Evolutionary conservation across 2,797 vertebrate species (phyloP).

Genomic region (Acanthurus leucopareius): DNA sequence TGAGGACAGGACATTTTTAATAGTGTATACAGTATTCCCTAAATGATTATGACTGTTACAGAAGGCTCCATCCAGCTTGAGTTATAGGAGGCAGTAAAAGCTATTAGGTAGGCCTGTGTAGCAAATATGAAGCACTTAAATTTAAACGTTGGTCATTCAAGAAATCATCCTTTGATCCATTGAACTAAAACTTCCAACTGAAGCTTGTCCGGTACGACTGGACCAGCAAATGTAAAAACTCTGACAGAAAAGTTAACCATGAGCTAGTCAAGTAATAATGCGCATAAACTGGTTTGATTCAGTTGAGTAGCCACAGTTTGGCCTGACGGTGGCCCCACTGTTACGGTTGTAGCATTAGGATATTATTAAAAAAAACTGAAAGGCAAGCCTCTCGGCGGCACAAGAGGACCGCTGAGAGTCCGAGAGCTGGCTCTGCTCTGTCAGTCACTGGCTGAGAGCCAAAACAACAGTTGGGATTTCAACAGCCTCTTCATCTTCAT

Average conservation of each 20-base stretch:
- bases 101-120: not conserved
- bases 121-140: not conserved
- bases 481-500: conserved; percentile 26
- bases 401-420: conserved; percentile 9
- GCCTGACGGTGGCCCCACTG: not conserved
- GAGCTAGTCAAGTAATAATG: not conserved
- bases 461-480: conserved; percentile 28
- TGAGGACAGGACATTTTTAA: not conserved
- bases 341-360: not conserved
- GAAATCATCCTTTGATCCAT: not conserved
- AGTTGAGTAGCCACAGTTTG: not conserved
- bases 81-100: not conserved
- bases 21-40: not conserved
- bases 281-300: not conserved
- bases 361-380: not conserved
- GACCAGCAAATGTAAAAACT: not conserved
- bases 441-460: conserved; percentile 17
- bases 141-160: not conserved
- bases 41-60: not conserved
- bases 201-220: not conserved
- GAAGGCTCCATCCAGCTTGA: not conserved
- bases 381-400: conserved; percentile 7
- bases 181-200: not conserved
- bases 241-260: not conserved
- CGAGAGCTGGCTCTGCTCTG: conserved; percentile 14